Evolutionary conservation across 2,888 invertebrate species (phyloP).

Genomic region (Conistra vaccinii): DNA sequence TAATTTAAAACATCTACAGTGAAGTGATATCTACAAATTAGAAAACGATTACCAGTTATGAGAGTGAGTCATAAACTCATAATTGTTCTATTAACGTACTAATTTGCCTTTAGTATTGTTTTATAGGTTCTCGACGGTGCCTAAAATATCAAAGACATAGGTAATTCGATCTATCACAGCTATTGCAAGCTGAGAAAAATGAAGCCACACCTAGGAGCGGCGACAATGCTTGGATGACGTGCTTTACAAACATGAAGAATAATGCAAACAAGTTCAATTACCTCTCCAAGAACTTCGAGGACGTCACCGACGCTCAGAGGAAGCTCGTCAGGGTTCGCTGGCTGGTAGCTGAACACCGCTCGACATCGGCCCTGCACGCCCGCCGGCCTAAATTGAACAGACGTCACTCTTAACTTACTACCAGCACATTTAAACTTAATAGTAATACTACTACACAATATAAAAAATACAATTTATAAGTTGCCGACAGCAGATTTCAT

Average conservation of each 20-base stretch:
- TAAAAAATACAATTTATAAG: conserved; percentile 31
- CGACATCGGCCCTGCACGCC: conserved; percentile 93
- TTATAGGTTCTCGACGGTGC: not conserved
- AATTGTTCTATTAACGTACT: conserved; percentile 23
- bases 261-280: conserved; percentile 60
- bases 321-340: conserved; percentile 98
- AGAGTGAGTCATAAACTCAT: conserved; percentile 33
- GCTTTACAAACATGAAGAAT: conserved; percentile 9
- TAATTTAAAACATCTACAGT: conserved; percentile 37
- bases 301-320: conserved; percentile 96
- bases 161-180: not conserved
- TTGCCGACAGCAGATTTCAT: conserved; percentile 36
- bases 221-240: not conserved
- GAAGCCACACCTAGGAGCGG: not conserved
- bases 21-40: conserved; percentile 51
- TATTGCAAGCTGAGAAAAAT: not conserved
- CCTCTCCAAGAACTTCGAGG: conserved; percentile 97
- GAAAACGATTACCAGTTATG: conserved; percentile 50
- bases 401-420: conserved; percentile 38
- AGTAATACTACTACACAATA: conserved; percentile 7
- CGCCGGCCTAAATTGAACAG: conserved; percentile 72
- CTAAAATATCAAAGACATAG: not conserved
- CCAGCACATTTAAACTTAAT: conserved; percentile 21
- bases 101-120: conserved; percentile 9
- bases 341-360: conserved; percentile 97